Evolutionary conservation across 2,888 invertebrate genomes (phyloP), one percentile per base, ranked within the genome.

Genomic region (Calliphora vomitoria): DNA sequence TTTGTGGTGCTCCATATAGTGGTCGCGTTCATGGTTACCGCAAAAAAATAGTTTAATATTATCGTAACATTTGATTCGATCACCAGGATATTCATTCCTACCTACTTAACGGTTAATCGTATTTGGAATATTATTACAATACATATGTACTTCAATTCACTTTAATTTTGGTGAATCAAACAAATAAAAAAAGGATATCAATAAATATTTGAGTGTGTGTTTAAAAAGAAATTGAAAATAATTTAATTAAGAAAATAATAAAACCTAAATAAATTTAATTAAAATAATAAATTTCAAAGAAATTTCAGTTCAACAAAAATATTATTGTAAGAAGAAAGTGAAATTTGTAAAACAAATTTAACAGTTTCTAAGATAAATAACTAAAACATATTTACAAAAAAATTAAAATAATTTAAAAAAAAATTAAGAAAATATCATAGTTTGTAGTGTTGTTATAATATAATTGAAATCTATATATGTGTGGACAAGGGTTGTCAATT

Each of bases 21-120:
- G 93, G 93, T 93, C 93, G 93, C 93, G 92, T 93, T 93, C 92
- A 92, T 93, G 92, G 92, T 93, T 92, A 93, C 93, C 93, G 92
- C 93, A 93, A 93, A 93, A n/a, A 93, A 93, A 92, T 93, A 92
- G 92, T 93, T 93, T 93, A 93, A 93, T 93, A 93, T 92, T 92
- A 92, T 91, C 92, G 92, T 91, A 93, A 93, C 93, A 91, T 93
- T 92, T 91, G 93, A 92, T 92, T 93, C 93, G 92, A 93, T 93
- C 92, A 91, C 91, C 92, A 90, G 91, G 83, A 88, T 87, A 88
- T 87, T 85, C 86, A 55, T 76, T 76, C 66, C 55, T 72, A 38
- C 11, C 68, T 31, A 20, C 62, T 79, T 62, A 72, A 66, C 78
- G 66, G 82, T 75, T 74, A 75, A 75, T 35, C 47, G 69, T 80